Evolutionary conservation across 2,888 invertebrate species (phyloP), one percentile per base, ranked within the genome.

Genomic region (Bugulina stolonifera): DNA sequence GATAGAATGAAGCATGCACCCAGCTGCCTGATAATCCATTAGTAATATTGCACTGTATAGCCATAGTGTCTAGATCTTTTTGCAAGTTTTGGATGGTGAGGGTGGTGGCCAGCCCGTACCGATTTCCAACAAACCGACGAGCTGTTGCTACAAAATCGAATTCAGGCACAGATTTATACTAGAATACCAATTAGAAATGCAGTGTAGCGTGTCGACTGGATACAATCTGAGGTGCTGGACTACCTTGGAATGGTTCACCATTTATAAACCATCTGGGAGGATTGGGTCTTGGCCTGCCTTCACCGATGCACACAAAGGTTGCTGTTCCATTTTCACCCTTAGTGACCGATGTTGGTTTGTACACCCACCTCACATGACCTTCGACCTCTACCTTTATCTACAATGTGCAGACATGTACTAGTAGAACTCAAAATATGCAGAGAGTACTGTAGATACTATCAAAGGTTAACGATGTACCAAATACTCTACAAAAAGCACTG

Each of bases 11-110:
- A 5, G 14, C 23, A 23, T 14, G 23, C 14, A 23, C 57, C 57
- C 57, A 57, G 23, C 57, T 57, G 5, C 57, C 57, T n/a, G 57
- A n/a, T 5, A 57, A 89, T n/a, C 93, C 92, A 85, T 98, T 99
- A 80, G 96, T 95, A 3, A 97, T 98, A 88, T 99, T 99, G 86
- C 99, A 99, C 74, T 99, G 98, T 83, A 97, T 95, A 85, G 98
- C 97, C 77, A 94, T 95, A 0, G 94, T 57, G 57, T 57, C 57
- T 25, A 22, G 97, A 84, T 97, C 96, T 27, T 57, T 57, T 25
- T 57, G 14, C 23, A 57, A 57, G 57, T 57, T 57, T 25, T 57
- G 14, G 57, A 57, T 57, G 23, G 57, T 57, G 10, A 57, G 23
- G 23, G 57, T 57, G 57, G 57, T 57, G 23, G 57, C 14, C 57